Evolutionary conservation across 2,113 vertebrate species (phyloP), one percentile per base, ranked within the genome.

Genomic region (Elachura formosa): DNA sequence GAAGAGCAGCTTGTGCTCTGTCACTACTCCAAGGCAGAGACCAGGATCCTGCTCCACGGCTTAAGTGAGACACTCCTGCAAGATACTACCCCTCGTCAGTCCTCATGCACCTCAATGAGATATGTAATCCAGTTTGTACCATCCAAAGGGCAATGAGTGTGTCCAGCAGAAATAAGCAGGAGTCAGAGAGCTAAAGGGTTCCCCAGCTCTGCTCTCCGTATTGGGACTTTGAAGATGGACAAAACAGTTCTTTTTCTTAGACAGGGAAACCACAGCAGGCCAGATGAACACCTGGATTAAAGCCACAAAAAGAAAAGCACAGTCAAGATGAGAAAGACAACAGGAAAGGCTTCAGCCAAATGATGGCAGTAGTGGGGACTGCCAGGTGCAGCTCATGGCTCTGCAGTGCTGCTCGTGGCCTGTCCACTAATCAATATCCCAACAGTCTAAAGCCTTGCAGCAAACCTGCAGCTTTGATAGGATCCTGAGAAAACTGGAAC

Each of bases 11-110:
- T 11, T 0, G 4, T 26, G 46, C 38, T 84, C 8, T 51, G 46
- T 43, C 3, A 4, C 38, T n/a, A 38, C 71, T 72, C 66, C 86
- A 20, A 43, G 49, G 45, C 62, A 45, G 33, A n/a, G 26, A 28
- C 11, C 19, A 62, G 78, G 28, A 81, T 49, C 64, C 85, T 9
- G 21, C 61, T 29, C 23, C 12, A 2, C 0, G 0, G 51, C 51
- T 73, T 2, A 7, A 6, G 29, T 11, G 33, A 46, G 66, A 61
- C 45, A 46, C 0, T 0, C 3, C 66, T 20, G 26, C 22, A 34
- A 55, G 79, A 52, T 1, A 36, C 20, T 15, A 21, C 46, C 20
- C 54, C 31, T 40, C 0, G 1, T 19, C 20, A 18, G 40, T 13
- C 63, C 33, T 45, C 74, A 49, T 3, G 1, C 54, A 36, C 3